Conservation (phyloP, 2,797 vertebrate genomes). For the Esox lucius region DNA sequence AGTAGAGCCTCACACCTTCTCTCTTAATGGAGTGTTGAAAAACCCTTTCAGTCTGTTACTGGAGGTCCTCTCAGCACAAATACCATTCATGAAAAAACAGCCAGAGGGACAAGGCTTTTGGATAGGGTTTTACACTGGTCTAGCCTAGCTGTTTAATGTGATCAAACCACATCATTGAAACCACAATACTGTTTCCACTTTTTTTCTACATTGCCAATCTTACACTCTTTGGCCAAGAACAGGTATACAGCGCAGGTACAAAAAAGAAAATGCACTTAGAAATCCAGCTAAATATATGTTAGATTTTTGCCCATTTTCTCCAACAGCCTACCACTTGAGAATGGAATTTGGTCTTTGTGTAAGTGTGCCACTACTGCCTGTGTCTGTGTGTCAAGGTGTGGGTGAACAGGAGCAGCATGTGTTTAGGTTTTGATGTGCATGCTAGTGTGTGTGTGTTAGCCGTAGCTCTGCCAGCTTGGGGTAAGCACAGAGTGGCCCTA, state of each 20-base stretch:
- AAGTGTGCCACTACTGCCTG: slow-evolving; percentile 25
- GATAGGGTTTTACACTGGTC: slow-evolving; percentile 27
- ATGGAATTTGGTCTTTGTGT: slow-evolving; percentile 29
- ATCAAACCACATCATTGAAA: slow-evolving; percentile 20
- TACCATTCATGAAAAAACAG: slow-evolving; percentile 45
- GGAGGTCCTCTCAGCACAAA: slow-evolving; percentile 45
- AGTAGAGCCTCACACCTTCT: slow-evolving; percentile 45
- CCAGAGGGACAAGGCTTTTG: slow-evolving; percentile 27
- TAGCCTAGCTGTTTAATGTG: slow-evolving; percentile 46
- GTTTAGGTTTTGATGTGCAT: slow-evolving; percentile 19
- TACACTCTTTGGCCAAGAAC: slow-evolving; percentile 30
- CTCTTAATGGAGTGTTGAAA: slow-evolving; percentile 53
- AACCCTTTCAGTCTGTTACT: slow-evolving; percentile 46
- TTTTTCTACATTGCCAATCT: slow-evolving; percentile 41
- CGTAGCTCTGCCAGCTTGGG: slow-evolving; percentile 74
- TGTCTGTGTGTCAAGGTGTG: slow-evolving; percentile 27
- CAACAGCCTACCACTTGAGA: slow-evolving; percentile 41
- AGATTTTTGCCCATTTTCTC: slow-evolving; percentile 40
- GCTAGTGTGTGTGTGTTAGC: slow-evolving; percentile 36
- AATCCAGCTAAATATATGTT: slow-evolving; percentile 28
- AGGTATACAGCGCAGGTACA: slow-evolving; percentile 17
- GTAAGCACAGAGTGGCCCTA: slow-evolving; percentile 75
- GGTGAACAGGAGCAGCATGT: slow-evolving; percentile 23
- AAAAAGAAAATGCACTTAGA: slow-evolving; percentile 19
- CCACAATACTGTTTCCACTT: slow-evolving; percentile 22